Evolutionary conservation across 2,113 vertebrate species (phyloP).

Genomic region (Eolophus roseicapilla): DNA sequence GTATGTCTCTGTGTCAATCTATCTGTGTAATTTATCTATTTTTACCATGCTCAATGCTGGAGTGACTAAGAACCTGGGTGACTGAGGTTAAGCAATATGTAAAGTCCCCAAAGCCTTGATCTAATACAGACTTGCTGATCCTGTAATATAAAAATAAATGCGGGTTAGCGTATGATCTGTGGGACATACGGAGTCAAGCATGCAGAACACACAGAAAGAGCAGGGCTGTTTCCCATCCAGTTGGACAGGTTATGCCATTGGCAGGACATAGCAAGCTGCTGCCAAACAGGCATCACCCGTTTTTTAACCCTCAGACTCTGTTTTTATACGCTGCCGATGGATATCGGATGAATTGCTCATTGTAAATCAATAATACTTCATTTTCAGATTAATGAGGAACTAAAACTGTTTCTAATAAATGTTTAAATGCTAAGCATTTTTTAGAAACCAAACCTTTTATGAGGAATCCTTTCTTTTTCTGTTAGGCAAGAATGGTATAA

Average conservation of each 20-base stretch:
- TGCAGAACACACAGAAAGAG: conserved; percentile 58
- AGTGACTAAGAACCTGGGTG: conserved; percentile 35
- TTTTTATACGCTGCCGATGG: conserved; percentile 64
- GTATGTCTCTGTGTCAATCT: conserved; percentile 11
- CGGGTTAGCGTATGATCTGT: conserved; percentile 17
- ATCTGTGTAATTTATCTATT: conserved; percentile 29
- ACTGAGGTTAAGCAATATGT: conserved; percentile 52
- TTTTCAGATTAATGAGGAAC: conserved; percentile 67
- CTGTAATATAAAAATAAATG: conserved; percentile 57
- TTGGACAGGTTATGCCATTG: conserved; percentile 63
- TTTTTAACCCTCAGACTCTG: conserved; percentile 55
- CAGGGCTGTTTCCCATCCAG: conserved; percentile 54
- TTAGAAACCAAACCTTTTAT: conserved; percentile 67
- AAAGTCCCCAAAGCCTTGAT: conserved; percentile 56
- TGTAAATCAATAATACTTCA: conserved; percentile 73
- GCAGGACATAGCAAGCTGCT: conserved; percentile 48
- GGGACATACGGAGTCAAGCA: conserved; percentile 8
- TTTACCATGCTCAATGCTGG: background rate
- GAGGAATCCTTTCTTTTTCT: conserved; percentile 37
- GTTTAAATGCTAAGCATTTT: conserved; percentile 71
- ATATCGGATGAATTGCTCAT: conserved; percentile 55
- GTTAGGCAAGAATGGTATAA: conserved; percentile 35
- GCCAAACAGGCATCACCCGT: conserved; percentile 72
- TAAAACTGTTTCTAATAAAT: conserved; percentile 75
- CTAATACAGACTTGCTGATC: conserved; percentile 37